A percentile compares a stretch with the other conserved stretches of the same genome.
Conservation (phyloP, 2,113 vertebrate species). For the Apodemus sylvaticus region DNA sequence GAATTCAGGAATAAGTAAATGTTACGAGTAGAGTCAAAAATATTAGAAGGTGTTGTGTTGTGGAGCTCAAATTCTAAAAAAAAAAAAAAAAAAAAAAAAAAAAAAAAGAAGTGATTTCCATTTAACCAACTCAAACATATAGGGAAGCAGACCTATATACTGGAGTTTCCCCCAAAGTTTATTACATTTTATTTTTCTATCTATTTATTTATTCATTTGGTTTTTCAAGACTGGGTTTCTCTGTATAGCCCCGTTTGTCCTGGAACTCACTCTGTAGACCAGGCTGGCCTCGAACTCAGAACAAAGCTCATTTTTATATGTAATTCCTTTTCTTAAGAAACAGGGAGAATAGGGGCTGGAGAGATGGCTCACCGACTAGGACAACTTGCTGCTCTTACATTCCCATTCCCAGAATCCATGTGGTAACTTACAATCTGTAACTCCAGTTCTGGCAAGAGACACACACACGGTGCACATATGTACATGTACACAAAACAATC, state of each 20-base stretch:
- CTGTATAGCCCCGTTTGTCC: no score
- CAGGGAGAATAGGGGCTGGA: background rate
- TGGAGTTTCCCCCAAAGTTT: constrained; percentile 11
- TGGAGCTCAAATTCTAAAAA: background rate
- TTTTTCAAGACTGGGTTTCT: no score
- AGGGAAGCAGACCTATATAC: background rate
- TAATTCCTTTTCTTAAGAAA: constrained; percentile 3
- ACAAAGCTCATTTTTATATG: background rate
- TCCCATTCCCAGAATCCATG: background rate
- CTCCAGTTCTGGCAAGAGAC: background rate
- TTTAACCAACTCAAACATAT: background rate
- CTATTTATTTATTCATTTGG: no score
- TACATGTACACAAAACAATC: background rate
- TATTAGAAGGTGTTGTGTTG: background rate
- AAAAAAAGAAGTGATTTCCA: background rate
- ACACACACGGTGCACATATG: background rate
- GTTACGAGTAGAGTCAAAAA: background rate
- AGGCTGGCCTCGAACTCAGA: no score
- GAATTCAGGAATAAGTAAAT: background rate
- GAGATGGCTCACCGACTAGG: background rate
- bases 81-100: background rate
- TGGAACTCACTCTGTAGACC: no score
- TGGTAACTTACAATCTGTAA: background rate
- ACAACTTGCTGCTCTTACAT: background rate
- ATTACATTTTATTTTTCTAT: background rate